A percentile compares a stretch with the other conserved stretches of the same genome.
These are phyloP conservation scores for Elephantulus edwardii DNA, from an alignment of 2,113 vertebrate species.

Conservation along the genomic window DNA sequence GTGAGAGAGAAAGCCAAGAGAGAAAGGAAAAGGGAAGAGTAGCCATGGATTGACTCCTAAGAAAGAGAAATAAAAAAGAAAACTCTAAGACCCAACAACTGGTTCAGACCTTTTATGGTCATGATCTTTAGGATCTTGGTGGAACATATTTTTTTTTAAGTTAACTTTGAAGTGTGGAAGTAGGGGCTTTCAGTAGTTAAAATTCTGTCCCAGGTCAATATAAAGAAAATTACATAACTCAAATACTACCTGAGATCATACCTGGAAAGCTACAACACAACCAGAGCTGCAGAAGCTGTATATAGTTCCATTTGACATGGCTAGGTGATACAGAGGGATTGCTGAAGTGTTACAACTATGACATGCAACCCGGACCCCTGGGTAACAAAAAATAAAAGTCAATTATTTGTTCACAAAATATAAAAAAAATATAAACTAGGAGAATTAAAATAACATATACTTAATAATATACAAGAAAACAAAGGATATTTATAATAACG, in stretches of 20 bases:
- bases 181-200: background rate
- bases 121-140: background rate
- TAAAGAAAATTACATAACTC: background rate
- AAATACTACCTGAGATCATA: slow-evolving; percentile 75
- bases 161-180: slow-evolving; percentile 6
- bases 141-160: slow-evolving; percentile 22
- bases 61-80: background rate
- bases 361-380: slow-evolving; percentile 92
- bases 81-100: background rate
- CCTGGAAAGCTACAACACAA: slow-evolving; percentile 95
- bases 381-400: slow-evolving; percentile 48
- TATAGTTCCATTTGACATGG: slow-evolving; percentile 96
- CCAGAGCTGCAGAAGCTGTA: slow-evolving; percentile 95
- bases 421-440: slow-evolving; percentile 11
- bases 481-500: slow-evolving; percentile 31
- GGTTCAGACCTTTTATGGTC: background rate
- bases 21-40: background rate
- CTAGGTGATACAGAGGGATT: slow-evolving; percentile 94
- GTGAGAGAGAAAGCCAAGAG: background rate
- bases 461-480: slow-evolving; percentile 22
- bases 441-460: slow-evolving; percentile 30
- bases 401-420: slow-evolving; percentile 18
- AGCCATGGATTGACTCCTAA: too few species aligned
- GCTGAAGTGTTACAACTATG: slow-evolving; percentile 90
- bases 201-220: background rate